These are phyloP conservation scores for Cosmopolites sordidus DNA, from an alignment of 2,888 invertebrate genomes.

Conservation along the genomic window DNA sequence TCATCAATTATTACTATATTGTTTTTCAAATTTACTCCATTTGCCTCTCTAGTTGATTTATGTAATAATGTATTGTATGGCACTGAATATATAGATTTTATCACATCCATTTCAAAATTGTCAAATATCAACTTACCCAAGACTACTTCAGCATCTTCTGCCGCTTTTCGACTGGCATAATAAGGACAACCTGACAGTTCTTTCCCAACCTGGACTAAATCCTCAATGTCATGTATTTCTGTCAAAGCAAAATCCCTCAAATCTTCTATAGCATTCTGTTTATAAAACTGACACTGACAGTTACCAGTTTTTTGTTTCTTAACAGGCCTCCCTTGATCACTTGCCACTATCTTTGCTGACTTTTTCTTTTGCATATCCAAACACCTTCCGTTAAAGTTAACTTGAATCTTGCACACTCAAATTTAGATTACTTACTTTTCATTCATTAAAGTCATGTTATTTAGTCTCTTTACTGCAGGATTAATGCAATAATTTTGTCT, in stretches of 20 bases:
- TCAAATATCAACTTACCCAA: conserved; percentile 44
- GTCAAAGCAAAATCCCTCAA: conserved; percentile 62
- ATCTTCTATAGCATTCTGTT: conserved; percentile 57
- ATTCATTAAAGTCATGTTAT: conserved; percentile 77
- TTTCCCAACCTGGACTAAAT: conserved; percentile 66
- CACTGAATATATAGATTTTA: conserved; percentile 52
- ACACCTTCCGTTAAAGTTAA: no score
- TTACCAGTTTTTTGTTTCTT: conserved; percentile 55
- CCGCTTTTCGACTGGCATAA: conserved; percentile 80
- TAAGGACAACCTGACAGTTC: conserved; percentile 84
- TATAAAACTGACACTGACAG: conserved; percentile 66
- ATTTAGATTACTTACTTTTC: conserved; percentile 59
- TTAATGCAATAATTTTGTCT: conserved; percentile 91
- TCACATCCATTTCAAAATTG: neutral
- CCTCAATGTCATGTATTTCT: conserved; percentile 83
- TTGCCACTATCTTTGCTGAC: conserved; percentile 53
- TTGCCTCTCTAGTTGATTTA: conserved; percentile 68
- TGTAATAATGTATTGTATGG: conserved; percentile 80
- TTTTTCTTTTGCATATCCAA: conserved; percentile 72
- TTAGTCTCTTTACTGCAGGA: conserved; percentile 66
- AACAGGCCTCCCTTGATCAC: conserved; percentile 61
- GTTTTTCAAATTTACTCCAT: conserved; percentile 60
- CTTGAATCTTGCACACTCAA: no score
- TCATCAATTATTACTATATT: conserved; percentile 86
- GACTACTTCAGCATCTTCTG: conserved; percentile 78